Evolutionary conservation across 2,797 vertebrate species (phyloP).

Genomic region (Tiaroga cobitis): DNA sequence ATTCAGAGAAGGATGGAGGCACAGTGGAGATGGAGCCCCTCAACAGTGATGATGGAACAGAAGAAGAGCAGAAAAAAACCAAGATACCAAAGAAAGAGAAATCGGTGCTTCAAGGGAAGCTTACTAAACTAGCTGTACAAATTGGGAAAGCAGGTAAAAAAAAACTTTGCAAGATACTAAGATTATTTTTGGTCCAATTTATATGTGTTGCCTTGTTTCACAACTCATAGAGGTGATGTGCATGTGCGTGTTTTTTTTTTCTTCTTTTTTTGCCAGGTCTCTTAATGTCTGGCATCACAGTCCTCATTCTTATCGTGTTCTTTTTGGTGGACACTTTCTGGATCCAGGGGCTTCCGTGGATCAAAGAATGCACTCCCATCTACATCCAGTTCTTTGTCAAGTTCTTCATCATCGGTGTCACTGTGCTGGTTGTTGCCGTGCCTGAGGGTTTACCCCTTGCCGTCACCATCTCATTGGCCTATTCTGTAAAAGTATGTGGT

Average conservation of each 20-base stretch:
- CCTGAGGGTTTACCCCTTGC: constrained; percentile 97
- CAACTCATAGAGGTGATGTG: background rate
- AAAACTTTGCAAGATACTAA: background rate
- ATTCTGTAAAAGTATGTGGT: constrained; percentile 92
- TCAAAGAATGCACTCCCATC: constrained; percentile 87
- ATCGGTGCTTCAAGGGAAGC: constrained; percentile 96
- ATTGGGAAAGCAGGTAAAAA: constrained; percentile 95
- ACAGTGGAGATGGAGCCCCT: constrained; percentile 92
- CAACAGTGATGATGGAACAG: constrained; percentile 84
- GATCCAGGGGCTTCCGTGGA: constrained; percentile 87
- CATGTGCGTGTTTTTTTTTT: constrained; percentile 15
- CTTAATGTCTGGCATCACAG: constrained; percentile 94
- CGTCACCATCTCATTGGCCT: constrained; percentile 97
- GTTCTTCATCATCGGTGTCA: constrained; percentile 99
- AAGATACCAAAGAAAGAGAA: constrained; percentile 95
- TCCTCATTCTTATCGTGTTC: constrained; percentile 92
- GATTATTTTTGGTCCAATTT: background rate
- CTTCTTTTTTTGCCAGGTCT: constrained; percentile 78
- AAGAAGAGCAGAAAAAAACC: constrained; percentile 86
- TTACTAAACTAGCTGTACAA: constrained; percentile 96
- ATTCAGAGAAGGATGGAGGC: constrained; percentile 84
- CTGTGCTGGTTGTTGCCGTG: constrained; percentile 96
- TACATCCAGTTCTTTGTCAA: constrained; percentile 97
- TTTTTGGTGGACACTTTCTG: constrained; percentile 95
- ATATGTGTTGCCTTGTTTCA: background rate